Conservation (phyloP, 2,888 invertebrate species). For the Cantharis nigra region DNA sequence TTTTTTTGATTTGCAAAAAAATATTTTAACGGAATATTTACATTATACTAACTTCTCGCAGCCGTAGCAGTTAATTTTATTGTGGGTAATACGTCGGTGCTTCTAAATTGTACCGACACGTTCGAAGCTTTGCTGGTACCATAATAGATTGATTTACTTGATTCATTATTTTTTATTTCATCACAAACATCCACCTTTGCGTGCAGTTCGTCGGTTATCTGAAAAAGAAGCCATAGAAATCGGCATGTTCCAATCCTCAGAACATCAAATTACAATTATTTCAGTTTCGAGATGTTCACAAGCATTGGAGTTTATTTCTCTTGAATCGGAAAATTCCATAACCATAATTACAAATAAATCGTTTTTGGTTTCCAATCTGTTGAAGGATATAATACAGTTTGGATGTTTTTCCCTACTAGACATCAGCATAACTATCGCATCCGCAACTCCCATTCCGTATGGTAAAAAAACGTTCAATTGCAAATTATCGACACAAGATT, state of each 20-base stretch:
- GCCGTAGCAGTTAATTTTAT: conserved; percentile 33
- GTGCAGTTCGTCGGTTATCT: background rate
- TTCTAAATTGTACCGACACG: background rate
- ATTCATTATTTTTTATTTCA: background rate
- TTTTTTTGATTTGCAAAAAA: background rate
- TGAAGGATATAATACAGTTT: conserved; percentile 21
- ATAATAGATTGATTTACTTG: background rate
- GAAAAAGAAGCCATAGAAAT: background rate
- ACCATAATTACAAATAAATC: conserved; percentile 23
- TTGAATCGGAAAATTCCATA: conserved; percentile 23
- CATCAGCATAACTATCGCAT: conserved; percentile 25
- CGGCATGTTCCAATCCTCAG: background rate
- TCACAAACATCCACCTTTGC: background rate
- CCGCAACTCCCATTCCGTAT: conserved; percentile 32
- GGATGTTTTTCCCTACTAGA: conserved; percentile 18
- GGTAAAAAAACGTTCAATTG: conserved; percentile 29
- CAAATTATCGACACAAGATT: conserved; percentile 30
- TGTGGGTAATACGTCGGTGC: conserved; percentile 6
- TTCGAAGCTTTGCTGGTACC: background rate
- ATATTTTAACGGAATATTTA: background rate
- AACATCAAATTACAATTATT: background rate
- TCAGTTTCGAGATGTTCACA: conserved; percentile 13
- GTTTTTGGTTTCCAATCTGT: conserved; percentile 13
- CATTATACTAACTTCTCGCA: conserved; percentile 25
- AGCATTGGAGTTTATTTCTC: conserved; percentile 6